Percentiles rank a stretch among this genome's conserved stretches.
Evolutionary conservation across 2,797 vertebrate species (phyloP).

Genomic region (Harpagifer antarcticus): DNA sequence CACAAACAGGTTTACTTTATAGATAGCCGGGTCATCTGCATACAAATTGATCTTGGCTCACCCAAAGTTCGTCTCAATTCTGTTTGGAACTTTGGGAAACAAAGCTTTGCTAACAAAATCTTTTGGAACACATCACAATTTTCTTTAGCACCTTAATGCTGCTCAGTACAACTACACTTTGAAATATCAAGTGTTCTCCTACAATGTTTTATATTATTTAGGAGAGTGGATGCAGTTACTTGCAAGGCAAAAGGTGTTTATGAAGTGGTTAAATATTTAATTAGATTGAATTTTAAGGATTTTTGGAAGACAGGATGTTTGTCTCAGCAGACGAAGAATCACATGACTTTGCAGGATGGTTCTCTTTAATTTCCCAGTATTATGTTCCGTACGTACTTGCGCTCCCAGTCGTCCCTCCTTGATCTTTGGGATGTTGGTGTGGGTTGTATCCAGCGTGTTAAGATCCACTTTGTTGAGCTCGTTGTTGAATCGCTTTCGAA

Average conservation of each 20-base stretch:
- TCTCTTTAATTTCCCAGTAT: background rate
- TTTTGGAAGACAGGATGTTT: background rate
- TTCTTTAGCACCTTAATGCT: too few relatives aligned
- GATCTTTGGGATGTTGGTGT: constrained; percentile 95
- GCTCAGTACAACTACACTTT: too few relatives aligned
- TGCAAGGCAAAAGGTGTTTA: background rate
- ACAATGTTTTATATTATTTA: background rate
- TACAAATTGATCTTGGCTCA: too few relatives aligned
- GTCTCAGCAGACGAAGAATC: background rate
- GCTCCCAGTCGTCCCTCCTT: constrained; percentile 86
- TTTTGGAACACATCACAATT: too few relatives aligned
- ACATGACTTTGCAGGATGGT: too few relatives aligned
- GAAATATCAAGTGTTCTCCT: too few relatives aligned
- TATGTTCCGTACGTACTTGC: constrained; percentile 84
- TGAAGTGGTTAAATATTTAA: background rate
- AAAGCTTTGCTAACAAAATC: too few relatives aligned
- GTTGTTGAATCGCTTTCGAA: constrained; percentile 88
- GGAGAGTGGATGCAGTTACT: background rate
- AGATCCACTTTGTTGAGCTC: constrained; percentile 84
- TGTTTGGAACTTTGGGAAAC: too few relatives aligned
- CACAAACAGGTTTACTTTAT: too few relatives aligned
- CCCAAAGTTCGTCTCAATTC: too few relatives aligned
- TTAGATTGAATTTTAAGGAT: background rate
- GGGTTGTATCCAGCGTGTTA: constrained; percentile 79
- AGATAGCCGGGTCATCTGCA: too few relatives aligned